A percentile compares a stretch with the other conserved stretches of the same genome.
Evolutionary conservation across 2,797 vertebrate species (phyloP).

Genomic region (Fratercula arctica): DNA sequence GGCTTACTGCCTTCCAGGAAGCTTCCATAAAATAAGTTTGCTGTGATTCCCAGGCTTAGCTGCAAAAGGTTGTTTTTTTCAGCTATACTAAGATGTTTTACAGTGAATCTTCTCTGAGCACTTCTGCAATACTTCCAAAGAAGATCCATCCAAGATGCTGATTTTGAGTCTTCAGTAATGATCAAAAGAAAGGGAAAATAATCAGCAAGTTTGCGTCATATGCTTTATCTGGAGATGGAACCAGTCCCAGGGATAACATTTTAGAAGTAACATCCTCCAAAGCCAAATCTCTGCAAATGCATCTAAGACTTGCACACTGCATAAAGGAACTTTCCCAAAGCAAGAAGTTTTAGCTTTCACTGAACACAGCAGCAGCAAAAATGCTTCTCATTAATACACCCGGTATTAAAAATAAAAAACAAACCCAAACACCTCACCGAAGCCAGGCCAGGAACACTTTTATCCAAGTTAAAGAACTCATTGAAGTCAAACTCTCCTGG

Average conservation of each 20-base stretch:
- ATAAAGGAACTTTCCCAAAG: neutral
- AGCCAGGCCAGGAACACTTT: slow-evolving; percentile 94
- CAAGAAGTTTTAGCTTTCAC: neutral
- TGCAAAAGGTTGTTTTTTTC: neutral
- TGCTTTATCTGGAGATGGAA: neutral
- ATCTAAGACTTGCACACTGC: neutral
- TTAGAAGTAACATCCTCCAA: neutral
- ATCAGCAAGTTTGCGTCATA: neutral
- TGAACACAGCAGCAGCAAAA: neutral
- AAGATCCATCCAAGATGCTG: neutral
- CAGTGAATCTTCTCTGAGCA: neutral
- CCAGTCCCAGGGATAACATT: neutral
- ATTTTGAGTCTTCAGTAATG: neutral
- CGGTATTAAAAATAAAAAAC: neutral
- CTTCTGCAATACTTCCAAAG: neutral
- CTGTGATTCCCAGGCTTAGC: neutral
- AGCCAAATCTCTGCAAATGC: neutral
- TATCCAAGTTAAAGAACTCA: slow-evolving; percentile 98
- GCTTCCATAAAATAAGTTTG: neutral
- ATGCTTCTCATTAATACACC: neutral
- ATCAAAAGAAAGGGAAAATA: neutral
- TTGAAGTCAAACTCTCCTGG: slow-evolving; percentile 97
- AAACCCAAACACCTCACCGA: slow-evolving; percentile 85
- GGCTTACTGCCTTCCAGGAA: neutral
- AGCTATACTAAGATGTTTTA: neutral